Evolutionary conservation across 2,888 invertebrate genomes (phyloP), one percentile per base, ranked within the genome.

Genomic region (Anthrax anthrax): DNA sequence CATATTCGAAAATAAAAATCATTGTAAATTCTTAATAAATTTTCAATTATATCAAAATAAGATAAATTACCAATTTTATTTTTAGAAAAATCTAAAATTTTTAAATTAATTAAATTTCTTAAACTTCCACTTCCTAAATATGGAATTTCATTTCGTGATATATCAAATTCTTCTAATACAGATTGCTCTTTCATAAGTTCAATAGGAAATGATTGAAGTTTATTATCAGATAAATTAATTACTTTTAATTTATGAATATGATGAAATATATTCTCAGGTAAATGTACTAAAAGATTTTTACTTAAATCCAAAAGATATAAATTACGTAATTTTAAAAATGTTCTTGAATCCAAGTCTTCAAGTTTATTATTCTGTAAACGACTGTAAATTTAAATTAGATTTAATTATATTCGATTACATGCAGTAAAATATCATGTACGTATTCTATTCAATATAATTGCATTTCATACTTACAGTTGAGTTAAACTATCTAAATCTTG

Each of bases 221-320:
- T 64, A 54, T 67, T 67, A 37, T 64, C 60, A 18, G 64, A 58
- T 40, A 68, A 54, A 54, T 67, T 67, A 19, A 67, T 63, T 13
- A 66, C 60, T 0, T 57, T 60, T n/a, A 67, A 50, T 4, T 63
- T 58, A 18, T 64, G 62, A 23, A 59, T 59, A 32, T 71, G 72
- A 43, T 63, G 64, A 56, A 82, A 78, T 18, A 78, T 56, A 10
- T 65, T 65, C n/a, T 61, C 62, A 1, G 76, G 72, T 9, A 83
- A 55, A 2, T 56, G 51, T 3, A 61, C 60, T 2, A 83, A 61
- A 12, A 64, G 59, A 59, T 82, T 82, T 53, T 75, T 72, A 4
- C 78, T 75, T 12, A 80, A 57, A 55, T 81, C 76, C 50, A 82
- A 57, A 9, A 78, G 74, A 57, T 76, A 74, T 32, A 82, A 60